Evolutionary conservation across 2,113 vertebrate species (phyloP).

Genomic region (Mystacornis crossleyi): DNA sequence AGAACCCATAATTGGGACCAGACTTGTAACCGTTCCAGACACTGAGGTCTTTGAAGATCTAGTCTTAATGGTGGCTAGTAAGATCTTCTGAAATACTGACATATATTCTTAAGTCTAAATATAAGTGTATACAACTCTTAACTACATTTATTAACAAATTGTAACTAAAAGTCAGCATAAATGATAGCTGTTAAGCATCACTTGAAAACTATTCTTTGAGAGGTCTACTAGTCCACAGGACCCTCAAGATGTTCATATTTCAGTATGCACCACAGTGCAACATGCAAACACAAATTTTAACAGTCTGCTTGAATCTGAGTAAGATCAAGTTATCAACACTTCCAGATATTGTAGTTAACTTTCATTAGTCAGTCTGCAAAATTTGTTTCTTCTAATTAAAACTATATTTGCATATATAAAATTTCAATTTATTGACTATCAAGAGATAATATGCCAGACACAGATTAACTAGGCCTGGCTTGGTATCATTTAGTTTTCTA

Average conservation of each 20-base stretch:
- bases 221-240: not conserved
- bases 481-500: constrained; percentile 55
- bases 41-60: not conserved
- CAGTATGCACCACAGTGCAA: not conserved
- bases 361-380: constrained; percentile 10
- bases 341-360: not conserved
- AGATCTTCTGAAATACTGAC: not conserved
- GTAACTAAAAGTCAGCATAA: not conserved
- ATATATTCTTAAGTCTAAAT: not conserved
- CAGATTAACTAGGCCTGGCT: constrained; percentile 45
- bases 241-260: not conserved
- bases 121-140: not conserved
- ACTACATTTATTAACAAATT: not conserved
- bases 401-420: not conserved
- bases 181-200: not conserved
- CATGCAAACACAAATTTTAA: not conserved
- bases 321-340: constrained; percentile 6
- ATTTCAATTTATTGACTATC: constrained; percentile 18
- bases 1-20: not conserved
- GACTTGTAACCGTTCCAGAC: constrained; percentile 27
- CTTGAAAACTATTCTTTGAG: not conserved
- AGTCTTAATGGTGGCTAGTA: not conserved
- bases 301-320: not conserved
- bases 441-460: constrained; percentile 44
- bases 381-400: constrained; percentile 22